Conservation (phyloP, 2,113 vertebrate genomes). For the Gallinago undulata region DNA sequence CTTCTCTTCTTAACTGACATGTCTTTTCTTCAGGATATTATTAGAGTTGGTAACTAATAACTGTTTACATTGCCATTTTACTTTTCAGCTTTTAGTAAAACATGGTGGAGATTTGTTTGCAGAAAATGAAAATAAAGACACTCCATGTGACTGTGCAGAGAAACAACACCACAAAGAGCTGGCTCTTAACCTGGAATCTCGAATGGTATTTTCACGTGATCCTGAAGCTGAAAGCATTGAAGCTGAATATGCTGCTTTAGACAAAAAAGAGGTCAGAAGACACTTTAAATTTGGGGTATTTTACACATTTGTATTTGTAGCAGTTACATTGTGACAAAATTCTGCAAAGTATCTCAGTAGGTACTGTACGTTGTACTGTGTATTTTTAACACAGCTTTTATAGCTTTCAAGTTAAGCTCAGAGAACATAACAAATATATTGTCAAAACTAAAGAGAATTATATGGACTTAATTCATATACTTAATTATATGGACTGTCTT, state of each 20-base stretch:
- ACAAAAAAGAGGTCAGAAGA: constrained; percentile 90
- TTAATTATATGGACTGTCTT: neutral
- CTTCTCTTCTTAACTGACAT: neutral
- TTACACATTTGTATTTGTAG: neutral
- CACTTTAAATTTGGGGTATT: neutral
- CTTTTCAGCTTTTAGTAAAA: constrained; percentile 86
- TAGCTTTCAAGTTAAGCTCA: neutral
- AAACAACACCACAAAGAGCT: constrained; percentile 96
- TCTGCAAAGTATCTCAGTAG: neutral
- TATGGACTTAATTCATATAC: neutral
- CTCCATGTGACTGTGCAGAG: constrained; percentile 97
- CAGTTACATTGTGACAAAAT: neutral
- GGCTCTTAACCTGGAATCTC: constrained; percentile 96
- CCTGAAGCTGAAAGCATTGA: constrained; percentile 93
- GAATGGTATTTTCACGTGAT: constrained; percentile 97
- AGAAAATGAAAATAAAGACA: constrained; percentile 97
- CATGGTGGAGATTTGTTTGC: constrained; percentile 93
- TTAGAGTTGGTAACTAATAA: neutral
- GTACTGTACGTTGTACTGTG: neutral
- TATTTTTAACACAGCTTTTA: neutral
- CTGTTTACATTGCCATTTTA: constrained; percentile 9
- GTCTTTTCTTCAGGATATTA: neutral
- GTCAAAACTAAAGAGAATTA: neutral
- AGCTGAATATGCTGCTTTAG: constrained; percentile 95
- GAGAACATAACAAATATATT: neutral